These are phyloP conservation scores for Prinia subflava DNA, from an alignment of 2,113 vertebrate genomes.

Conservation along the genomic window DNA sequence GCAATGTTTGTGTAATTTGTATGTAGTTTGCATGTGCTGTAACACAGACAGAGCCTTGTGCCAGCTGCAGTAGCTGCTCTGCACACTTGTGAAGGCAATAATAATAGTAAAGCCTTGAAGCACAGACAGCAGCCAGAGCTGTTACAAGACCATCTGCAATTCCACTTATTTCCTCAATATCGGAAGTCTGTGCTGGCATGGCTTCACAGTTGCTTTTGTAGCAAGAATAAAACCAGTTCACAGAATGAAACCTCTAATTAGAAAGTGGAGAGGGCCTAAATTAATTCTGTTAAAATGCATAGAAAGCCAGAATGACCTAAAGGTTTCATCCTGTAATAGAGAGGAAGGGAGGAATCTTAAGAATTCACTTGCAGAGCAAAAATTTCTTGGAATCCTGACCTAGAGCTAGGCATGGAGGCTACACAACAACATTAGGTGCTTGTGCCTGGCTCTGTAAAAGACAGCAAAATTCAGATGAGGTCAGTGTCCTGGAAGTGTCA, in stretches of 20 bases:
- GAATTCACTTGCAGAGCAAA: background rate
- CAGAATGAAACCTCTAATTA: background rate
- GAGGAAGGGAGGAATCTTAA: background rate
- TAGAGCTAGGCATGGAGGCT: background rate
- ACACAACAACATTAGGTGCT: fast-evolving
- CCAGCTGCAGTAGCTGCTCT: background rate
- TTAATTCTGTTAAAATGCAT: background rate
- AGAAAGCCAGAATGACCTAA: background rate
- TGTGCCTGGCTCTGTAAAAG: background rate
- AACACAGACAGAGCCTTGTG: background rate
- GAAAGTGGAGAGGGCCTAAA: background rate
- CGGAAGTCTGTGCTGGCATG: background rate
- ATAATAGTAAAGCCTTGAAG: background rate
- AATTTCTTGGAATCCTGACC: background rate
- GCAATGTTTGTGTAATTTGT: background rate
- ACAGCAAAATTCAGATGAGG: background rate
- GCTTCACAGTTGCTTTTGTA: background rate
- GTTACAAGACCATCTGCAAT: background rate
- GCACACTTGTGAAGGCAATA: background rate
- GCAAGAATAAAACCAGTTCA: background rate
- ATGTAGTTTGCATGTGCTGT: background rate
- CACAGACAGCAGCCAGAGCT: background rate
- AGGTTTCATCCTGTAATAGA: background rate
- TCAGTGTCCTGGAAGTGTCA: background rate
- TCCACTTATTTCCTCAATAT: background rate